Conservation (phyloP, 1,140 invertebrate species). For the Megalopta genalis region DNA sequence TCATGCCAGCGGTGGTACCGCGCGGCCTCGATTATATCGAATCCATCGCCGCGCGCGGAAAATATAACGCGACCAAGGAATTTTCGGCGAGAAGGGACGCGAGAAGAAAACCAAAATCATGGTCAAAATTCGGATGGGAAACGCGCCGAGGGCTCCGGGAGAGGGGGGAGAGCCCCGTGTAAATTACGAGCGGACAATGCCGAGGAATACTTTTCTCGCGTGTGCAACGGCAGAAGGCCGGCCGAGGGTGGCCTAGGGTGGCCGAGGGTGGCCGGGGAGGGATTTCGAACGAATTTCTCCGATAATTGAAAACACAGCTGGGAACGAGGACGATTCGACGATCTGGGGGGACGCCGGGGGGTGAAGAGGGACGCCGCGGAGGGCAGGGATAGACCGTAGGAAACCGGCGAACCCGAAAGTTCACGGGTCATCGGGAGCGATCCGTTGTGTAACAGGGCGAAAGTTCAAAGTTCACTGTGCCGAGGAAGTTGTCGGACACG, state of each 20-base stretch:
- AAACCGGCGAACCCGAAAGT: constrained; percentile 52
- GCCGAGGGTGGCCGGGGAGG: background rate
- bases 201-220: background rate
- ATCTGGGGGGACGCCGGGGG: background rate
- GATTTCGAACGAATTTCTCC: constrained; percentile 51
- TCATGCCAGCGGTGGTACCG: constrained; percentile 1
- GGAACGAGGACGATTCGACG: constrained; percentile 33
- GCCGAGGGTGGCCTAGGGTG: background rate
- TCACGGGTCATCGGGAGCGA: constrained; percentile 57
- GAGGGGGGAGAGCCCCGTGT: background rate
- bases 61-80: background rate
- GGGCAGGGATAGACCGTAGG: background rate
- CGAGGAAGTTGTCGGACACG: constrained; percentile 40
- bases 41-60: background rate
- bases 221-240: background rate
- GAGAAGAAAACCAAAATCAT: too few relatives aligned
- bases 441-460: constrained; percentile 53
- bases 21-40: constrained; percentile 5
- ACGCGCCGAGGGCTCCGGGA: too few relatives aligned
- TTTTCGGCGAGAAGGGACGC: too few relatives aligned
- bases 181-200: constrained; percentile 24
- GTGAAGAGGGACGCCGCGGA: background rate
- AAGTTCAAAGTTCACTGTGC: constrained; percentile 62
- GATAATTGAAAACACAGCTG: constrained; percentile 64
- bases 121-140: background rate